Conservation (phyloP, 2,113 vertebrate genomes). For the Redunca redunca region DNA sequence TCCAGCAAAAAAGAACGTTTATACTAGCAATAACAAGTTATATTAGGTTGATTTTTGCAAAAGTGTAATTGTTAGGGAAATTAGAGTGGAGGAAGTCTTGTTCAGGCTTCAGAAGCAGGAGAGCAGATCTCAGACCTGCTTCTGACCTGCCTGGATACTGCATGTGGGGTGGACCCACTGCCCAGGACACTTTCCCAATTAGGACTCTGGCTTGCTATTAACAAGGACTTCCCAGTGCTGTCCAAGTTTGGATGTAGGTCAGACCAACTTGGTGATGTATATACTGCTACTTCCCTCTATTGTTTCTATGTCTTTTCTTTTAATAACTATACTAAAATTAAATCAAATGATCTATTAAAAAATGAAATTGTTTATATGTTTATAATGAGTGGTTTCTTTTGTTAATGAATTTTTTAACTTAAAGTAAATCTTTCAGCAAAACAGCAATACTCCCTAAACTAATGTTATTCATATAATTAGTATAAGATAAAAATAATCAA, state of each 20-base stretch:
- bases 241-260: neutral
- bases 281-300: neutral
- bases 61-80: neutral
- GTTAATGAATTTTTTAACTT: neutral
- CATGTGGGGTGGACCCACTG: neutral
- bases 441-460: neutral
- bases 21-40: neutral
- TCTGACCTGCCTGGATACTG: neutral
- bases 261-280: neutral
- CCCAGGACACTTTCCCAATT: neutral
- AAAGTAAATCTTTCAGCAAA: neutral
- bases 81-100: neutral
- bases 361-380: neutral
- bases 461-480: neutral
- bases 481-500: neutral
- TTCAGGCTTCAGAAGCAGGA: neutral
- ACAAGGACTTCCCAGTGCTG: neutral
- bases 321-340: neutral
- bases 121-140: neutral
- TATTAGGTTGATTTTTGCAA: neutral
- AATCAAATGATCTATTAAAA: neutral
- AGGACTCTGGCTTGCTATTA: neutral
- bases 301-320: neutral
- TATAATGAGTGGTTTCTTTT: neutral
- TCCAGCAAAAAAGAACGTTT: neutral